Percentiles rank a stretch among this genome's conserved stretches.
phyloP scores from a whole-genome alignment of 2,113 vertebrate species.

The Fregata magnificens region DNA sequence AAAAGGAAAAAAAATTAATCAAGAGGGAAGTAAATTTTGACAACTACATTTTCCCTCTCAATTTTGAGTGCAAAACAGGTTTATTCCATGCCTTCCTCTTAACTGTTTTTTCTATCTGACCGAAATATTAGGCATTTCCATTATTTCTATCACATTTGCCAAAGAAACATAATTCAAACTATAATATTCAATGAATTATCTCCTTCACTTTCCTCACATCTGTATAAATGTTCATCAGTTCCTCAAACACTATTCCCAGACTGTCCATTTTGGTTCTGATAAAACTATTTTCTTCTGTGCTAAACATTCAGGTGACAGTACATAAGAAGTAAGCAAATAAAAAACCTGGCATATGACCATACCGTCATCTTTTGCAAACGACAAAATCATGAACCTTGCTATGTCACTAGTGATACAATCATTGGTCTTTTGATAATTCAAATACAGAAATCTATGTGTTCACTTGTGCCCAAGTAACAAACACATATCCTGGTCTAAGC shows the following conservation, averaged over 20 bases:
- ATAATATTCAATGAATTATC: neutral
- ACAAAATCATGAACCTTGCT: neutral
- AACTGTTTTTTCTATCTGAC: neutral
- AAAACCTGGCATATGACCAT: neutral
- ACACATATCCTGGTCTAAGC: neutral
- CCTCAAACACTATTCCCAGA: neutral
- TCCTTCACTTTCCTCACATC: neutral
- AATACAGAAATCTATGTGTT: neutral
- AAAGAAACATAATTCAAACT: neutral
- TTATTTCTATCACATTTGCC: neutral
- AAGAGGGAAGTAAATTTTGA: neutral
- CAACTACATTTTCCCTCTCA: neutral
- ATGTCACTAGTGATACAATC: neutral
- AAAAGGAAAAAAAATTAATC: neutral
- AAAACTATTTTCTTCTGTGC: constrained; percentile 6
- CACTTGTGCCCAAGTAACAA: neutral
- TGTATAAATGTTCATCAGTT: neutral
- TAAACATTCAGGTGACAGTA: constrained; percentile 1
- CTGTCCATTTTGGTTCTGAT: constrained; percentile 29
- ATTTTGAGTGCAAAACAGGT: neutral
- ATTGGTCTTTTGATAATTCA: neutral
- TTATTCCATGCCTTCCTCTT: neutral
- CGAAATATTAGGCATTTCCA: neutral
- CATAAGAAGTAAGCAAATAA: neutral
- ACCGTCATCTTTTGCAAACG: neutral